Evolutionary conservation across 2,113 vertebrate genomes (phyloP).

Genomic region (Astatoreochromis straeleni): DNA sequence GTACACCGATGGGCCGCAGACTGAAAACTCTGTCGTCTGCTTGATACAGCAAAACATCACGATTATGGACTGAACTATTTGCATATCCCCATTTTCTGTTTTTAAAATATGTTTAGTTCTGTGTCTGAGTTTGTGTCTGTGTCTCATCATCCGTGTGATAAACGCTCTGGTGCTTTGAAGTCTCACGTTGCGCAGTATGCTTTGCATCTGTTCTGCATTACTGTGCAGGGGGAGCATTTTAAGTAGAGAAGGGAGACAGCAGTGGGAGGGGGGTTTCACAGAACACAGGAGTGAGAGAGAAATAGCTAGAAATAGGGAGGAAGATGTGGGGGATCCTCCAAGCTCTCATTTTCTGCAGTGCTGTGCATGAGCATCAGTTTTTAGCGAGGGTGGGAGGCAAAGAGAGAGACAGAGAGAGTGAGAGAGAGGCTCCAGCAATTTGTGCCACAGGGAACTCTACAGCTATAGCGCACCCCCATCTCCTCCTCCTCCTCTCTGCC

Average conservation of each 20-base stretch:
- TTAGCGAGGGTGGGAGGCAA: conserved; percentile 16
- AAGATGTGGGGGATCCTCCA: conserved; percentile 39
- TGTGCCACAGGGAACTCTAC: conserved; percentile 42
- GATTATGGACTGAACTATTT: background rate
- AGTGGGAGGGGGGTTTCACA: background rate
- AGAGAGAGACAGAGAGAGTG: background rate
- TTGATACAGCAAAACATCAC: background rate
- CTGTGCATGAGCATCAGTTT: conserved; percentile 14
- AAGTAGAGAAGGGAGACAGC: background rate
- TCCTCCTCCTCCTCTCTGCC: background rate
- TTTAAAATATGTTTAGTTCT: background rate
- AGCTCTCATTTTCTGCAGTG: conserved; percentile 48
- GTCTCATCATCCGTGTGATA: background rate
- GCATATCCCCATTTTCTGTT: background rate
- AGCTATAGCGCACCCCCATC: conserved; percentile 11
- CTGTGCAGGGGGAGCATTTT: conserved; percentile 8
- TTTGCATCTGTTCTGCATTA: conserved; percentile 56
- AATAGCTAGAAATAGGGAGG: background rate
- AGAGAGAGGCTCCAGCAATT: conserved; percentile 23
- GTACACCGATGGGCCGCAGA: conserved; percentile 27
- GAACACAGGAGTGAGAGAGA: background rate
- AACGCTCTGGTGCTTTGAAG: conserved; percentile 24
- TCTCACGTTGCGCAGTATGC: conserved; percentile 34
- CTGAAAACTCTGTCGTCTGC: background rate
- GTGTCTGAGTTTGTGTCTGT: background rate